Conservation (phyloP, 2,888 invertebrate species). For the Galeopsomyia nigrocyanea region DNA sequence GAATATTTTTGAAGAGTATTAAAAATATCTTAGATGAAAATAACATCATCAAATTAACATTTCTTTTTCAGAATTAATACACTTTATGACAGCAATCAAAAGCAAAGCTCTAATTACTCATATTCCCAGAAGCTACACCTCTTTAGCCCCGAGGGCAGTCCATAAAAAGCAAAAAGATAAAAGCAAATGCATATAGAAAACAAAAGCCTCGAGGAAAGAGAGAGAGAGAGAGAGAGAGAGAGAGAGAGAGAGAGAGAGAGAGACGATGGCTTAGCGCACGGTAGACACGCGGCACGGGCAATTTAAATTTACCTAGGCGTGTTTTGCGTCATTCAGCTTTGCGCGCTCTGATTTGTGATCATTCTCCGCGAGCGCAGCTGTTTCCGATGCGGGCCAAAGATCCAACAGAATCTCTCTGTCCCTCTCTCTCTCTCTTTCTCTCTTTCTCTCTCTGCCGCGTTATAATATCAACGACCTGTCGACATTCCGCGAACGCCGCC, state of each 20-base stretch:
- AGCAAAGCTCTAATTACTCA: too few species aligned
- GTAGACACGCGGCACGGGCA: slow-evolving; percentile 54
- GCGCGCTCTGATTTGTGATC: slow-evolving; percentile 43
- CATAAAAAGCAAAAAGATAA: too few species aligned
- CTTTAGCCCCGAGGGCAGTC: too few species aligned
- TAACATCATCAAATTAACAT: too few species aligned
- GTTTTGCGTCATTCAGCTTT: slow-evolving; percentile 64
- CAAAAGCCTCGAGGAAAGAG: neutral
- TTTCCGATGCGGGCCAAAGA: slow-evolving; percentile 61
- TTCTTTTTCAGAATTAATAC: too few species aligned
- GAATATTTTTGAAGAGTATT: too few species aligned
- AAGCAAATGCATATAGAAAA: too few species aligned
- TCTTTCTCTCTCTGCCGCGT: slow-evolving; percentile 38
- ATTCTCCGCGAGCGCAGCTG: slow-evolving; percentile 55
- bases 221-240: neutral
- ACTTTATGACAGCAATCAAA: too few species aligned
- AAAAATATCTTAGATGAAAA: too few species aligned
- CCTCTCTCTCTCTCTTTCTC: too few species aligned
- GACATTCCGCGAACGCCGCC: slow-evolving; percentile 54
- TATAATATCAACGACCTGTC: slow-evolving; percentile 61
- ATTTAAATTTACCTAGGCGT: slow-evolving; percentile 67
- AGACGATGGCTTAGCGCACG: slow-evolving; percentile 47
- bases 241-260: neutral
- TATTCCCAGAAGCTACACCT: too few species aligned
- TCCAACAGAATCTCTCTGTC: slow-evolving; percentile 39